Conservation (phyloP, 2,888 invertebrate species). For the Pterobdella sp. region DNA sequence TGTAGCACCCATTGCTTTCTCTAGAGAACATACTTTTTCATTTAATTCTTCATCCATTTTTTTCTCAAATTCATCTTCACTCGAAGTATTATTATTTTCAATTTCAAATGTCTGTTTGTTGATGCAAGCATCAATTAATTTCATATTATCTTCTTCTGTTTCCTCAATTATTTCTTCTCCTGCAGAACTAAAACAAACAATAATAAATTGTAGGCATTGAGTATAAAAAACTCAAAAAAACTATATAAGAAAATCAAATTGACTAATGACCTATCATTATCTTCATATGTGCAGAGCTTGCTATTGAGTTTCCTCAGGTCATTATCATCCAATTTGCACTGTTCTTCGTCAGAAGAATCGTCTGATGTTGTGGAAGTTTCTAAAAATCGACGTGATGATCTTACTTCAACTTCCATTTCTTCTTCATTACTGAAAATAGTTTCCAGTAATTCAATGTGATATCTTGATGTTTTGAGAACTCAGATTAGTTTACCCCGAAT, state of each 20-base stretch:
- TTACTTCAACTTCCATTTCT: neutral
- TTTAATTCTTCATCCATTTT: constrained; percentile 48
- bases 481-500: too few relatives aligned
- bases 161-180: neutral
- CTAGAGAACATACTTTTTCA: constrained; percentile 39
- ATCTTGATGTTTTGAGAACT: too few relatives aligned
- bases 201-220: neutral
- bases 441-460: too few relatives aligned
- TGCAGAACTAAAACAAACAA: neutral
- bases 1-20: constrained; percentile 1
- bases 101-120: neutral
- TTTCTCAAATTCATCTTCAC: constrained; percentile 50
- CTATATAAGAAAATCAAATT: too few relatives aligned
- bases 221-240: too few relatives aligned
- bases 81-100: constrained; percentile 35
- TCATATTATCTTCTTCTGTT: neutral
- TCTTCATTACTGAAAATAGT: constrained; percentile 28
- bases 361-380: neutral
- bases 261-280: neutral
- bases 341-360: neutral
- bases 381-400: neutral
- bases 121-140: neutral
- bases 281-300: neutral
- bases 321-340: neutral
- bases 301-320: neutral